Evolutionary conservation across 2,888 invertebrate species (phyloP), one percentile per base, ranked within the genome.

Genomic region (Lucinisca nassula): DNA sequence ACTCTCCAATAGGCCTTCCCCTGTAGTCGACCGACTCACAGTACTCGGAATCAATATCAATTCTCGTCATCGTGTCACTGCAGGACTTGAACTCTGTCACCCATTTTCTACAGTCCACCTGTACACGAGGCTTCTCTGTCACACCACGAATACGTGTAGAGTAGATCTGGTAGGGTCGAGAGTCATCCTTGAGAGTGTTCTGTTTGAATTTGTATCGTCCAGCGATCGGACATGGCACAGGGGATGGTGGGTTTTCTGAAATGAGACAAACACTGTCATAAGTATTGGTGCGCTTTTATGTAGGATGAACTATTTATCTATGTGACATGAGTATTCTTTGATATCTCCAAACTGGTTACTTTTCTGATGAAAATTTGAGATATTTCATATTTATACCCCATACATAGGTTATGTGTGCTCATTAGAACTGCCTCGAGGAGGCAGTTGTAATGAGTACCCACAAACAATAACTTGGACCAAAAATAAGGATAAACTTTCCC

Each of bases 11-110:
- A 0, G 99, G 99, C 93, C 98, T 97, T 74, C 99, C 99, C 94
- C 98, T 97, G 96, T 99, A 98, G 97, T 99, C 99, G 4, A 99
- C 99, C n/a, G 99, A 98, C 32, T 99, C 97, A 95, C 99, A 99
- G 95, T 99, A 99, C 92, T 98, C 99, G 94, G 99, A 99, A 96
- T 99, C 99, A 77, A 99, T 98, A 80, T 98, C 97, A 93, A 99
- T 98, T 95, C 98, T 98, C 95, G 99, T 99, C 96, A 96, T 95
- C 80, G 99, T 99, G 0, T 98, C 98, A 96, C 98, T 99, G 95
- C 99, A 99, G 0, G 99, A 99, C 89, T 99, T 98, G 95, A 99
- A 98, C 96, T 99, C 99, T 0, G 99, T 99, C 89, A 99, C 98
- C 95, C 98, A 98, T 94, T 98, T 97, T 96, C 98, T 98, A 95